Evolutionary conservation across 2,797 vertebrate species (phyloP).

Genomic region (Rhinogobio ventralis): DNA sequence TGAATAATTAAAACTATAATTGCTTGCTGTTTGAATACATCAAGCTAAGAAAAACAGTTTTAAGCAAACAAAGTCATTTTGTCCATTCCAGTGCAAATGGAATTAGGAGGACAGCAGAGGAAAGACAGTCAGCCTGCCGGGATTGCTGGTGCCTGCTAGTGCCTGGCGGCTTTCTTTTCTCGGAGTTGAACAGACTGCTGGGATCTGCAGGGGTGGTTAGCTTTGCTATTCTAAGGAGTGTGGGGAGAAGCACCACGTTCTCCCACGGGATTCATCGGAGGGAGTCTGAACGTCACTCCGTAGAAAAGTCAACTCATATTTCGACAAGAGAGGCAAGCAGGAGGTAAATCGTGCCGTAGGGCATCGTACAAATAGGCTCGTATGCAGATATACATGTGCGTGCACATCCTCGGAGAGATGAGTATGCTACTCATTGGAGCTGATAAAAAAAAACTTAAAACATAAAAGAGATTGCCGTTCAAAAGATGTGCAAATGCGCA

Average conservation of each 20-base stretch:
- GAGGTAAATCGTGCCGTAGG: conserved; percentile 6
- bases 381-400: conserved; percentile 16
- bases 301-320: conserved; percentile 41
- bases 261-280: conserved; percentile 45
- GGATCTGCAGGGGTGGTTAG: conserved; percentile 48
- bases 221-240: conserved; percentile 44
- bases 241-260: conserved; percentile 34
- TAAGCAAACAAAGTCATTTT: background rate
- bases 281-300: conserved; percentile 52
- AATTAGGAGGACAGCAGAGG: conserved; percentile 30
- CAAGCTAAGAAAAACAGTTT: conserved; percentile 8
- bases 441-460: conserved; percentile 23
- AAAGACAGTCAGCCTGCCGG: conserved; percentile 36
- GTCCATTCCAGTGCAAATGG: conserved; percentile 17
- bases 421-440: conserved; percentile 13
- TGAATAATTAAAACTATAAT: conserved; percentile 43
- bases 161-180: conserved; percentile 41
- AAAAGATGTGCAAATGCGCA: conserved; percentile 47
- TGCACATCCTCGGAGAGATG: background rate
- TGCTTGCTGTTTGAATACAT: conserved; percentile 43
- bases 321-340: conserved; percentile 39
- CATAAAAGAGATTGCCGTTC: conserved; percentile 37
- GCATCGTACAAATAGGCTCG: conserved; percentile 32
- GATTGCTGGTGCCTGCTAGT: conserved; percentile 33
- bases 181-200: conserved; percentile 39